Evolutionary conservation across 2,113 vertebrate genomes (phyloP).

Genomic region (Sebastes schlegelii): DNA sequence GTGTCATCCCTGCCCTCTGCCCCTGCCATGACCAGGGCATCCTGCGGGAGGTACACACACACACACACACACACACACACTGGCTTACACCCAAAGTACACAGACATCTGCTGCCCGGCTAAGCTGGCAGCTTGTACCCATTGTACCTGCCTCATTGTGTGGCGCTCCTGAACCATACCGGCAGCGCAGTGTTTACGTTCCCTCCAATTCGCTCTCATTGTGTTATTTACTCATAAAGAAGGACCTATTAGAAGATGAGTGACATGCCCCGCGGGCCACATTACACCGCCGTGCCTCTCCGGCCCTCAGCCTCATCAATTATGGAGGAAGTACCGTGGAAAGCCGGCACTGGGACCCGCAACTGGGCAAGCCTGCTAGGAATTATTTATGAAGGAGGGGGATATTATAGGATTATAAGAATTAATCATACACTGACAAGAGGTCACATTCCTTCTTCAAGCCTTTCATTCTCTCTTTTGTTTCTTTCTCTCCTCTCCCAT

Average conservation of each 20-base stretch:
- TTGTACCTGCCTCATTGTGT: conserved; percentile 45
- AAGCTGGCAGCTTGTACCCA: conserved; percentile 27
- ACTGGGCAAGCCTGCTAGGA: conserved; percentile 65
- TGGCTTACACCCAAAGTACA: conserved; percentile 24
- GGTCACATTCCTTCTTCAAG: conserved; percentile 37
- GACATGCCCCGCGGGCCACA: conserved; percentile 59
- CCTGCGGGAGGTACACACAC: conserved; percentile 76
- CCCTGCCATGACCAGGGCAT: conserved; percentile 83
- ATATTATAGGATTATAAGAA: conserved; percentile 77
- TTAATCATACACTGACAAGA: conserved; percentile 73
- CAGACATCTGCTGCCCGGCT: conserved; percentile 30
- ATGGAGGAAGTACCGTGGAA: conserved; percentile 66
- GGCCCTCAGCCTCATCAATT: conserved; percentile 72
- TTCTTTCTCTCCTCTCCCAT: neutral
- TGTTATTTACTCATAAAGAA: conserved; percentile 74
- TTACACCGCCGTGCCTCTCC: conserved; percentile 62
- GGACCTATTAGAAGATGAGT: conserved; percentile 71
- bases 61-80: conserved; percentile 24
- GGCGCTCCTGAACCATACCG: conserved; percentile 18
- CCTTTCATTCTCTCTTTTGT: neutral
- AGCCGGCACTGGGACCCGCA: conserved; percentile 36
- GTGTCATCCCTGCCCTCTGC: conserved; percentile 86
- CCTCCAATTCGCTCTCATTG: conserved; percentile 60
- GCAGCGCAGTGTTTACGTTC: conserved; percentile 30
- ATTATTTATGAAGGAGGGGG: conserved; percentile 71